Base-by-base conservation (phyloP, 2,797 vertebrate species). In the Spea hammondii region DNA sequence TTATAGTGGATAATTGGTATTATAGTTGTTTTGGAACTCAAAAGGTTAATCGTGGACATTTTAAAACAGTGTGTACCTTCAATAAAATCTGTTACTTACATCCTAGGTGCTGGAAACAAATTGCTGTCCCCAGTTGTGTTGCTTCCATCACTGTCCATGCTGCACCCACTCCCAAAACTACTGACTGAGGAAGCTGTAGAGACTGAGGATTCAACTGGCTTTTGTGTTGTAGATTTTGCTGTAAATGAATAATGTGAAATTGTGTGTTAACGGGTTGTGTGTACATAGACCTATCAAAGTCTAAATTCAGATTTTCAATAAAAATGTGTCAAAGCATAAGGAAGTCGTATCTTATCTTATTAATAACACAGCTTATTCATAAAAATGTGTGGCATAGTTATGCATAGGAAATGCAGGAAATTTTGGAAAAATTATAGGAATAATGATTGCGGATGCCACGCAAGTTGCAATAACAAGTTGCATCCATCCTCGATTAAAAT, bases 21-120 rank as follows among this genome's bases (percentile, higher is more conserved):
- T 17, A 17, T 17, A 17, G 17, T 17, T 17, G 17, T 0, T 17
- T 17, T 17, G 17, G 17, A 1, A 17, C 17, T 17, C 17, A 17
- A 17, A 17, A 17, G 17, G 1, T 17, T 17, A 17, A 17, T 17
- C 1, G 17, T 17, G 17, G 17, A 17, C 17, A 17, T 17, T 17
- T 17, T 17, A 3, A 54, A 7, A 54, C 51, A 54, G 51, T 54
- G 51, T 54, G 11, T 54, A 54, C 51, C 7, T 53, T 53, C 3
- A 53, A 53, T 53, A 11, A 53, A 6, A 53, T 53, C 51, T 53
- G 51, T 53, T 47, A 84, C 96, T 95, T 93, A 99, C 97, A 98
- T 95, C 88, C 94, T 94, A 79, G 97, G 96, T 70, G 97, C 94
- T 88, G 97, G 94, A 88, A 98, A 98, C 73, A 96, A 93, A 84